A percentile compares a stretch with the other conserved stretches of the same genome.
Evolutionary conservation across 2,113 vertebrate genomes (phyloP).

Genomic region (Micronycteris hirsuta): DNA sequence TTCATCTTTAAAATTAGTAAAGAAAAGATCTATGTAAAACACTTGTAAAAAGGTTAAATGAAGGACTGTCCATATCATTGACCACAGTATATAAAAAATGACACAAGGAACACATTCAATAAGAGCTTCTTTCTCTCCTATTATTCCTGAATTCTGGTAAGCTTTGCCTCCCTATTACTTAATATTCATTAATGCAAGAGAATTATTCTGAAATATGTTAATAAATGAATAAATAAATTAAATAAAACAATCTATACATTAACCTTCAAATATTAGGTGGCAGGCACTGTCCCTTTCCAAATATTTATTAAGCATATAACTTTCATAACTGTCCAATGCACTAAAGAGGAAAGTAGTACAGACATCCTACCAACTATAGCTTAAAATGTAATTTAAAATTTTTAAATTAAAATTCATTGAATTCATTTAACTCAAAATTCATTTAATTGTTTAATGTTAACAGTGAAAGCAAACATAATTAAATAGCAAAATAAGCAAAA

Average conservation of each 20-base stretch:
- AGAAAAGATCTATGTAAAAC: too few relatives aligned
- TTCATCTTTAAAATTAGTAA: too few relatives aligned
- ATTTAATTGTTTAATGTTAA: neutral
- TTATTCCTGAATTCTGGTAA: too few relatives aligned
- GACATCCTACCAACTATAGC: neutral
- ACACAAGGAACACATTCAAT: too few relatives aligned
- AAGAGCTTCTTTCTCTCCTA: too few relatives aligned
- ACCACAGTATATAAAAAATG: too few relatives aligned
- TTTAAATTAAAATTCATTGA: neutral
- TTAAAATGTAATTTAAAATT: neutral
- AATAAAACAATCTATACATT: neutral
- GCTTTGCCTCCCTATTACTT: too few relatives aligned
- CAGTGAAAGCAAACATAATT: neutral
- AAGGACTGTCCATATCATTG: too few relatives aligned
- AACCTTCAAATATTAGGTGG: neutral
- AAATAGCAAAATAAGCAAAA: neutral
- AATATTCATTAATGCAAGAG: neutral
- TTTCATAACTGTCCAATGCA: neutral
- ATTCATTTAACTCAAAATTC: too few relatives aligned
- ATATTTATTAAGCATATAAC: neutral
- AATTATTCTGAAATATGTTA: neutral
- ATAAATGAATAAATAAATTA: neutral
- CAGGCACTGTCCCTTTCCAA: neutral
- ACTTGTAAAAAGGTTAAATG: too few relatives aligned
- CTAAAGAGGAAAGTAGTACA: neutral